Conservation (phyloP, 1,140 invertebrate genomes). For the Pseudomyrmex dendroicus region DNA sequence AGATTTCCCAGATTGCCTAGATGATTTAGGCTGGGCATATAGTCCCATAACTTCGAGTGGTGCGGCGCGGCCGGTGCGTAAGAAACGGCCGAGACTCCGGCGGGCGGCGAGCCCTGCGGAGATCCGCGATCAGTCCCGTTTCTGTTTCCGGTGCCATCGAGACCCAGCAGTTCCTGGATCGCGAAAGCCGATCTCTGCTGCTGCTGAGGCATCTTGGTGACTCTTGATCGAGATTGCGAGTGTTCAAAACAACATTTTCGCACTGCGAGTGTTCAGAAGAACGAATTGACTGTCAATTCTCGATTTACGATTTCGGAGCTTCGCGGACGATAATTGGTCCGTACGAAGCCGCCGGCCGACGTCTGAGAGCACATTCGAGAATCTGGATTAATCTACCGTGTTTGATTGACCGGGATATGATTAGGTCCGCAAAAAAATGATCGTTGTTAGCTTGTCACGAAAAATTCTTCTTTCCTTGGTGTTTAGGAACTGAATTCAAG, state of each 20-base stretch:
- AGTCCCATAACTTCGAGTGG: conserved; percentile 83
- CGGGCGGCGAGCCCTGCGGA: conserved; percentile 85
- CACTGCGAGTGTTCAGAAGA: background rate
- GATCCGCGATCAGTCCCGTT: conserved; percentile 82
- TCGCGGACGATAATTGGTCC: background rate
- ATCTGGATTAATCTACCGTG: background rate
- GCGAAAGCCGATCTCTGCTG: conserved; percentile 95
- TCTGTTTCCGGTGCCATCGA: conserved; percentile 86
- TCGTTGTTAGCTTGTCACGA: conserved; percentile 29
- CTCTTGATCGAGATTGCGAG: conserved; percentile 59
- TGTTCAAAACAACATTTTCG: conserved; percentile 66
- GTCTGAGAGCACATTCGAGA: conserved; percentile 9
- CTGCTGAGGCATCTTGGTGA: conserved; percentile 90
- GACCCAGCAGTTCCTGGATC: conserved; percentile 95
- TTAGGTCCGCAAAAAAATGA: conserved; percentile 11
- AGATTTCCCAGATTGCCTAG: conserved; percentile 80
- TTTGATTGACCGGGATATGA: background rate
- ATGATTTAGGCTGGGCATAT: conserved; percentile 84
- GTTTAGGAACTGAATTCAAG: conserved; percentile 25
- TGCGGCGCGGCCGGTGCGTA: conserved; percentile 84
- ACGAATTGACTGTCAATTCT: background rate
- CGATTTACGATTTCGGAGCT: background rate
- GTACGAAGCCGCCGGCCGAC: background rate
- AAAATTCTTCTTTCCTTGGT: conserved; percentile 5
- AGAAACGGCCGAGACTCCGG: conserved; percentile 83